phyloP scores from a whole-genome alignment of 2,113 vertebrate genomes.

The Microtus pennsylvanicus region DNA sequence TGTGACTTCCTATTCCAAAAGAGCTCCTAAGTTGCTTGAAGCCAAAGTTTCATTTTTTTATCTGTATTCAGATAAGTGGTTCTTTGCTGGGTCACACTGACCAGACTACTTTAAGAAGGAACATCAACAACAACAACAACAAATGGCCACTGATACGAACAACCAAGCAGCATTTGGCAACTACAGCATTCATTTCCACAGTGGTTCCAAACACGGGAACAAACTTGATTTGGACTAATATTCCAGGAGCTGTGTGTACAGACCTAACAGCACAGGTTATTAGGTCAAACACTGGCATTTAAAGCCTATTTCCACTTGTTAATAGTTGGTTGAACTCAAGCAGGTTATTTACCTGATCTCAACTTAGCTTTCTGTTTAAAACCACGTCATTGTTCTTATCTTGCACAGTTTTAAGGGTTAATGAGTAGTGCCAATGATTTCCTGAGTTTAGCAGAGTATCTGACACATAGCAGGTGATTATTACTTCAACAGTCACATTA shows the following conservation, averaged over 20 bases:
- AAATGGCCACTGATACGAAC: background rate
- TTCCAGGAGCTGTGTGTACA: background rate
- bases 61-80: background rate
- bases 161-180: background rate
- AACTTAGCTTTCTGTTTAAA: slow-evolving; percentile 15
- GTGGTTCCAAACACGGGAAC: background rate
- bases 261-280: background rate
- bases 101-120: background rate
- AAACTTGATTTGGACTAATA: background rate
- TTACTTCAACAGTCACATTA: background rate
- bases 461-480: background rate
- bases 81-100: background rate
- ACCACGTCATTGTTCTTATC: background rate
- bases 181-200: background rate
- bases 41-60: background rate
- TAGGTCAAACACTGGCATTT: background rate
- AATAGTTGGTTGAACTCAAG: background rate
- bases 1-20: background rate
- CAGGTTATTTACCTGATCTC: background rate
- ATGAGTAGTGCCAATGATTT: background rate
- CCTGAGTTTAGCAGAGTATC: background rate
- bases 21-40: background rate
- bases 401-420: background rate
- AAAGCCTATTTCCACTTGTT: background rate
- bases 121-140: background rate